Conservation (phyloP, 2,888 invertebrate species). For the Hipparchia sbordonii region DNA sequence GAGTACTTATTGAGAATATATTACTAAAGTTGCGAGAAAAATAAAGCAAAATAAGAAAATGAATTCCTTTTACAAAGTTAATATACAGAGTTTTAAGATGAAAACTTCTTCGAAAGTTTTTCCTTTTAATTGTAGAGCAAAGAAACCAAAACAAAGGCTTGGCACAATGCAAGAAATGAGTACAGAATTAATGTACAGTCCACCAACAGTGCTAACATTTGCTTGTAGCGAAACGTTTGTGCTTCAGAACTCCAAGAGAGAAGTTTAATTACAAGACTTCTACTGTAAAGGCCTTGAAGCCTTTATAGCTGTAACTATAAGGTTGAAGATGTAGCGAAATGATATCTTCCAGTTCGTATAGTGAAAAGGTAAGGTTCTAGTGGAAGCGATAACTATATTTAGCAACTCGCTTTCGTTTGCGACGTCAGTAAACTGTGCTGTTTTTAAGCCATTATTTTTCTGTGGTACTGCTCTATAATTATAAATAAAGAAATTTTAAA, state of each 20-base stretch:
- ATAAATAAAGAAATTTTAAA: no score
- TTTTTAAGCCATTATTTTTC: no score
- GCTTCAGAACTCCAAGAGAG: conserved; percentile 41
- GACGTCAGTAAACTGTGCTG: no score
- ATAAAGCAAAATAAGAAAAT: neutral
- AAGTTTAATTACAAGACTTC: conserved; percentile 72
- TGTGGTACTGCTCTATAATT: no score
- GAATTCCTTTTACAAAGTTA: neutral
- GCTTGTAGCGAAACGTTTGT: conserved; percentile 27
- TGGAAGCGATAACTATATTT: neutral
- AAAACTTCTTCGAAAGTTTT: conserved; percentile 10
- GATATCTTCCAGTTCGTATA: conserved; percentile 10
- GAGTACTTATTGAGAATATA: no score
- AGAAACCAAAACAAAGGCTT: conserved; percentile 23
- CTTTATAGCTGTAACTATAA: conserved; percentile 32
- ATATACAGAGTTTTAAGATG: neutral
- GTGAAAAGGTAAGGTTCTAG: neutral
- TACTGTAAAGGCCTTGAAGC: conserved; percentile 40
- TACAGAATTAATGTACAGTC: conserved; percentile 23
- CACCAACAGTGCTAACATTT: conserved; percentile 17
- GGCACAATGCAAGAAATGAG: conserved; percentile 21
- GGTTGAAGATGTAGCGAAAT: conserved; percentile 38
- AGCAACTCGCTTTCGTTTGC: neutral
- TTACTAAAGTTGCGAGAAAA: no score
- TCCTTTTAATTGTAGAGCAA: conserved; percentile 15